Conservation (phyloP, 2,113 vertebrate genomes). For the Myotis yumanensis region DNA sequence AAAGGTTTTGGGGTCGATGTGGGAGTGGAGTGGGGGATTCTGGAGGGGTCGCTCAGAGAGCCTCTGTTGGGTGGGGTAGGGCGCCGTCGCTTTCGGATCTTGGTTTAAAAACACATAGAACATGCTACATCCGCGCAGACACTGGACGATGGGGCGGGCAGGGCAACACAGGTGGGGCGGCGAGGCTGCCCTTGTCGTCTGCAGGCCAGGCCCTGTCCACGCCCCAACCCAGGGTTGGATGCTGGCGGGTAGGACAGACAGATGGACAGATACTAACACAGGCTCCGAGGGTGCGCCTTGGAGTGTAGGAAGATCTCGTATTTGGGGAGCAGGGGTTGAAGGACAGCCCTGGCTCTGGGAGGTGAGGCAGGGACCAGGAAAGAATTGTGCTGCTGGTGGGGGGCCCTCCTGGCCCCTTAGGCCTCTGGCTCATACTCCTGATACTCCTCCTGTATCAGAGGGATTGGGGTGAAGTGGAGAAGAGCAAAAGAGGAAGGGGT, state of each 20-base stretch:
- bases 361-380: conserved; percentile 67
- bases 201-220: neutral
- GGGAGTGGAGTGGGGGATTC: neutral
- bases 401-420: conserved; percentile 88
- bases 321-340: conserved; percentile 69
- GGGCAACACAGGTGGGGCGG: neutral
- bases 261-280: conserved; percentile 82
- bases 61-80: neutral
- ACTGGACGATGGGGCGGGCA: conserved; percentile 23
- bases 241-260: conserved; percentile 60
- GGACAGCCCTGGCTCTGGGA: conserved; percentile 70
- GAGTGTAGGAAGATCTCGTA: conserved; percentile 87
- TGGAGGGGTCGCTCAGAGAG: conserved; percentile 28
- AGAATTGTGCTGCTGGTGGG: conserved; percentile 97
- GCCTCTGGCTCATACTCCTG: conserved; percentile 99
- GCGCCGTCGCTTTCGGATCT: conserved; percentile 61
- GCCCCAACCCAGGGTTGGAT: conserved; percentile 19
- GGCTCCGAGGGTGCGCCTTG: conserved; percentile 79
- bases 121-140: conserved; percentile 77
- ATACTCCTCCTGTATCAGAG: conserved; percentile 89
- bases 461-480: conserved; percentile 44
- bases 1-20: conserved; percentile 15
- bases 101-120: conserved; percentile 79
- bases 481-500: conserved; percentile 53
- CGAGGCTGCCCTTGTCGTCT: conserved; percentile 37